A percentile compares a stretch with the other conserved stretches of the same genome.
Evolutionary conservation across 2,888 invertebrate species (phyloP).

Genomic region (Omphaloscelis lunosa): DNA sequence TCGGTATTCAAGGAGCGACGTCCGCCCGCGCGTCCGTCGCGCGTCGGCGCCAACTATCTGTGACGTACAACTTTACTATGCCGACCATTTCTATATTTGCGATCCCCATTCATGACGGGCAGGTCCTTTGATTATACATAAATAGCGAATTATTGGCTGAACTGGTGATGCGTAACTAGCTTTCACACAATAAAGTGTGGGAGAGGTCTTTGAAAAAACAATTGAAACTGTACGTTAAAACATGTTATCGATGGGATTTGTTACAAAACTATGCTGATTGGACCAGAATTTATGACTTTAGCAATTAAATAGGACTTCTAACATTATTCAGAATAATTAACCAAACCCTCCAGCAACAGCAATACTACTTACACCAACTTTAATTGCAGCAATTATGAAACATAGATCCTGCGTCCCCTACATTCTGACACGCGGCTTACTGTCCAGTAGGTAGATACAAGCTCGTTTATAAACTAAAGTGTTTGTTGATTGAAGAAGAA

Average conservation of each 20-base stretch:
- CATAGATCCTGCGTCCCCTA: slow-evolving; percentile 7
- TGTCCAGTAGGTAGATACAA: slow-evolving; percentile 27
- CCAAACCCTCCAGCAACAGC: not conserved
- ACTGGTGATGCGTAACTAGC: slow-evolving; percentile 8
- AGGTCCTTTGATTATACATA: slow-evolving; percentile 53
- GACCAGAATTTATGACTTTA: not conserved
- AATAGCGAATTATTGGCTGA: slow-evolving; percentile 44
- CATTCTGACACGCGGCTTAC: slow-evolving; percentile 30
- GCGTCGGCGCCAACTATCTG: slow-evolving; percentile 57
- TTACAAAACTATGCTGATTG: slow-evolving; percentile 3
- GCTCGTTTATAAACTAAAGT: slow-evolving; percentile 64
- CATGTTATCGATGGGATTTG: not conserved
- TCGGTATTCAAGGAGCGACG: slow-evolving; percentile 77
- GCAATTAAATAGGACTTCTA: not conserved
- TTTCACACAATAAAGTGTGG: slow-evolving; percentile 24
- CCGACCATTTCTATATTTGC: slow-evolving; percentile 60
- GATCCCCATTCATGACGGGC: slow-evolving; percentile 56
- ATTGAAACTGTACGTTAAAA: not conserved
- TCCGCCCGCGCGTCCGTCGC: slow-evolving; percentile 44
- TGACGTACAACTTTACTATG: slow-evolving; percentile 63
- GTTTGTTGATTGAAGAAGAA: slow-evolving; percentile 75
- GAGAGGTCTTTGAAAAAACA: slow-evolving; percentile 16
- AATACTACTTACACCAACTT: not conserved
- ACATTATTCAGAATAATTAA: not conserved
- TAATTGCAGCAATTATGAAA: slow-evolving; percentile 11